Evolutionary conservation across 2,888 invertebrate species (phyloP), one percentile per base, ranked within the genome.

Genomic region (Girardia tigrina): DNA sequence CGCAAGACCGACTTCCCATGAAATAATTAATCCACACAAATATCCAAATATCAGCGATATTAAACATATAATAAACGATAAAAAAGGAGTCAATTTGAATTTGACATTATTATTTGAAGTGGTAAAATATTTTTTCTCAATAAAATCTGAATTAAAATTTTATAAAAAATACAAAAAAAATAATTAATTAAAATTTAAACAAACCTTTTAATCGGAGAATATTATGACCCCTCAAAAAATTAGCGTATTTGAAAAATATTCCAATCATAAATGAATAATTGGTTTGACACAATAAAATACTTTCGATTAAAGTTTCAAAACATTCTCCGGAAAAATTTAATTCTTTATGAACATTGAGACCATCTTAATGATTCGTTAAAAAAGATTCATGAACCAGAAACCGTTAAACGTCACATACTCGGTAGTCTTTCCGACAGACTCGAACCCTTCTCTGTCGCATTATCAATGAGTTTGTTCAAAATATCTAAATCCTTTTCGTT

Each of bases 211-310:
- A 56, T 56, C 56, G n/a, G 23, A 56, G 56, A 56, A 56, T 56
- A 16, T 56, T 56, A 20, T 56, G 56, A 6, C 56, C 56, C 23
- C 56, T 4, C 6, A 56, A 23, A 56, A 56, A 56, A 12, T 56
- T 56, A 16, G 56, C 56, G 23, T 56, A 56, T 56, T 56, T 56
- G n/a, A 56, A 56, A 56, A 56, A 56, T 56, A 56, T 56, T n/a
- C 56, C 56, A 56, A 56, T 56, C 4, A 56, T 56, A 56, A 56
- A 56, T 20, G 56, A 56, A 56, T 56, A 56, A 56, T 56, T 56
- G 20, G 56, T 56, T n/a, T 56, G 56, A 16, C 56, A 56, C 4
- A 56, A n/a, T 56, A 56, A 23, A n/a, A 56, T n/a, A 56, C 56
- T 56, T 6, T 56, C 56, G n/a, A 56, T 56, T n/a, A 56, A 56